Evolutionary conservation across 2,797 vertebrate genomes (phyloP), one percentile per base, ranked within the genome.

Genomic region (Halcyon badia): DNA sequence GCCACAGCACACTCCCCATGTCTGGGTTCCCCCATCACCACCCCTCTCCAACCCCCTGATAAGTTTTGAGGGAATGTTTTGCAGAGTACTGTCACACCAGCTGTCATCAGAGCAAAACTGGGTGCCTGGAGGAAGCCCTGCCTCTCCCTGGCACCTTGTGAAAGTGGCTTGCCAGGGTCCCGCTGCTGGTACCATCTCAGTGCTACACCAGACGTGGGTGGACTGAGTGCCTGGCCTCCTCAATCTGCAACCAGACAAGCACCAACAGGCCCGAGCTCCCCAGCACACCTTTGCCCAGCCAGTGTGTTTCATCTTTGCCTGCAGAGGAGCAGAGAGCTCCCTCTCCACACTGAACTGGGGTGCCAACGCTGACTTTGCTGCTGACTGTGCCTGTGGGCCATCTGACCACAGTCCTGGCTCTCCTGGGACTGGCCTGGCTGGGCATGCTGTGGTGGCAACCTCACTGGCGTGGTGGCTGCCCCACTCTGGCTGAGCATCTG

Each of bases 401-500:
- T 30, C 46, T 65, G 41, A 49, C 49, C 1, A 0, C 77, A 86
- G 54, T 31, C 24, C 41, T 42, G 18, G n/a, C 51, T 91, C 51
- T 78, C 44, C 24, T 1, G 3, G 65, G 54, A 39, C 28, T 78
- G n/a, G 81, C 14, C 44, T 51, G 58, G 44, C 82, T 56, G 75
- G 25, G 51, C 79, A 81, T 0, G 4, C 66, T 2, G 1, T 7
- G 22, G 37, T 81, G 73, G 86, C 80, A 81, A 5, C 39, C 21
- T 66, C 1, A 19, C 19, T 41, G 35, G 26, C 0, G 2, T 87
- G 77, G 65, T 0, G 0, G 57, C 65, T 70, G 56, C 41, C 44
- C n/a, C 3, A 3, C 58, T 91, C 44, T 1, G 4, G 19, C 62
- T 76, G 31, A 78, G 19, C 3, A 1, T 89, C 66, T 86, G 57